A percentile compares a stretch with the other conserved stretches of the same genome.
These are phyloP conservation scores for Aplysina aerophoba DNA, from an alignment of 37 sponge, comb jelly and placozoan species.

Conservation along the genomic window DNA sequence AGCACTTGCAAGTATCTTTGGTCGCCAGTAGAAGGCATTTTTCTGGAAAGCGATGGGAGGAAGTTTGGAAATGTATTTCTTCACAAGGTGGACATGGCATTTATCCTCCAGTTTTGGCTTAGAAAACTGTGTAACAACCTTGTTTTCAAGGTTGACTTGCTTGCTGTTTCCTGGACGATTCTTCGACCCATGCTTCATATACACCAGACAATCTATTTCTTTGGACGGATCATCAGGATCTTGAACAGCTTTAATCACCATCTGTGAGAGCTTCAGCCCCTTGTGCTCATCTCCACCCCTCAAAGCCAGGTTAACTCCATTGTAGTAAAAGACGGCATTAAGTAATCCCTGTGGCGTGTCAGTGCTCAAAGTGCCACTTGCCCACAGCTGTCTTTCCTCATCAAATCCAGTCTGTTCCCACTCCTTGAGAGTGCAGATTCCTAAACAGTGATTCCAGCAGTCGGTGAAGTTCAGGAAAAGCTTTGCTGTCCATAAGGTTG, in stretches of 20 bases:
- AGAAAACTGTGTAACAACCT: slow-evolving; percentile 39
- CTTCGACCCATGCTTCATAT: slow-evolving; percentile 50
- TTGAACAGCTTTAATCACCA: background rate
- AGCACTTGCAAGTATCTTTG: background rate
- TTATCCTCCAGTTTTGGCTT: slow-evolving; percentile 23
- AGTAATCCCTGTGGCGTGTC: slow-evolving; percentile 38
- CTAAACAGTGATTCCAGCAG: slow-evolving; percentile 19
- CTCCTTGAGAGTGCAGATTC: slow-evolving; percentile 23
- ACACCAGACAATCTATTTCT: slow-evolving; percentile 4
- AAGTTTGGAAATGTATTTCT: slow-evolving; percentile 43
- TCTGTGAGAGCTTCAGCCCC: slow-evolving; percentile 42
- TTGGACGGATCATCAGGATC: slow-evolving; percentile 20
- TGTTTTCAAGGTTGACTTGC: slow-evolving; percentile 43
- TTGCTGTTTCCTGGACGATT: slow-evolving; percentile 42
- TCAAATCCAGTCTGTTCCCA: slow-evolving; percentile 27
- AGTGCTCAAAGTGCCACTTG: background rate
- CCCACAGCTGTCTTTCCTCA: slow-evolving; percentile 39
- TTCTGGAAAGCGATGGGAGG: slow-evolving; percentile 34
- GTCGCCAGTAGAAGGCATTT: slow-evolving; percentile 43
- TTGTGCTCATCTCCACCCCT: slow-evolving; percentile 40
- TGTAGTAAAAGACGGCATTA: slow-evolving; percentile 37
- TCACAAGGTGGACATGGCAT: slow-evolving; percentile 38
- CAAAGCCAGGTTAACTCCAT: slow-evolving; percentile 51
- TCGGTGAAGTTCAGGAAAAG: slow-evolving; percentile 10
- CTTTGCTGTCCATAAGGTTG: background rate